A percentile compares a stretch with the other conserved stretches of the same genome.
Evolutionary conservation across 2,113 vertebrate species (phyloP).

Genomic region (Greenwoodochromis staneri): DNA sequence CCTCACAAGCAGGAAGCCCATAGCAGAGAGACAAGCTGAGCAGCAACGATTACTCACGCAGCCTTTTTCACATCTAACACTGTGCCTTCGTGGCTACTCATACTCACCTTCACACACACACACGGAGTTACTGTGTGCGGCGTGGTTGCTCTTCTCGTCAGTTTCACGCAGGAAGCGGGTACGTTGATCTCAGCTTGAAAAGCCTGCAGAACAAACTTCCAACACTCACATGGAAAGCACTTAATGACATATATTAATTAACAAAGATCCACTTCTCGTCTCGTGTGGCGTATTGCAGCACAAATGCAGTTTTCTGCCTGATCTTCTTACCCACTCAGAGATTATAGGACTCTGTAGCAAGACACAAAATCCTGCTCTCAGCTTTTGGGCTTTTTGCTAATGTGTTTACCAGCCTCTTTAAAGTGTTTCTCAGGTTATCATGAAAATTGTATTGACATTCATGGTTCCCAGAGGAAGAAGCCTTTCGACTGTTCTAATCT

Average conservation of each 20-base stretch:
- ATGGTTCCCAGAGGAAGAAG: not conserved
- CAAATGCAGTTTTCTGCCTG: not conserved
- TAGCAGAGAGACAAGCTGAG: not conserved
- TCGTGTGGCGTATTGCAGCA: not conserved
- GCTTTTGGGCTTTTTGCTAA: not conserved
- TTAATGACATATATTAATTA: not conserved
- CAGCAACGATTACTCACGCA: conserved; percentile 21
- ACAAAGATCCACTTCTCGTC: not conserved
- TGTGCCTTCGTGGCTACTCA: not conserved
- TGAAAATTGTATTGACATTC: not conserved
- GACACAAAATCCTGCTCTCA: not conserved
- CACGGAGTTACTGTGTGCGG: not conserved
- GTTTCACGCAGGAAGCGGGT: not conserved
- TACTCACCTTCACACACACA: not conserved
- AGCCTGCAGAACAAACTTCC: conserved; percentile 2
- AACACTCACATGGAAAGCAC: conserved; percentile 11
- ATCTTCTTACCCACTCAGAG: not conserved
- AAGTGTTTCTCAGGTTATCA: not conserved
- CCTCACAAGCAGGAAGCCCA: not conserved
- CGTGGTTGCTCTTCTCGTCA: not conserved
- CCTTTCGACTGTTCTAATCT: not conserved
- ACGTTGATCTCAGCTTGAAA: not conserved
- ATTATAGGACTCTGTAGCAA: not conserved
- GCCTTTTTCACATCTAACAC: conserved; percentile 1
- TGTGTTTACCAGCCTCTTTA: not conserved